Base-by-base conservation (phyloP, 2,888 invertebrate species). In the Cylloceria caligata region DNA sequence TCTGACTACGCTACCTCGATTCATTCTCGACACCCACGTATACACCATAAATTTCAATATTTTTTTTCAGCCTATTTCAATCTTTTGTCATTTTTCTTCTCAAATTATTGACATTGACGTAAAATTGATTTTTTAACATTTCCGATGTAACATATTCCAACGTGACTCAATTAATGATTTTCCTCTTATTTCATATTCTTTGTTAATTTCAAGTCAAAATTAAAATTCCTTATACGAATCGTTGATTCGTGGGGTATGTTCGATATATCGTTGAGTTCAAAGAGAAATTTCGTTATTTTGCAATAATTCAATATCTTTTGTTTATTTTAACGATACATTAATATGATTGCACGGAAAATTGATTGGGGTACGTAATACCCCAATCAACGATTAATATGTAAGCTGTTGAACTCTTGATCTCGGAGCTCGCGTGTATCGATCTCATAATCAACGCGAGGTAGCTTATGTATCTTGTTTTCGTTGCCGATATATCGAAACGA, bases 351-450 rank as follows among this genome's bases (percentile, higher is more conserved):
- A n/a, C n/a, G n/a, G 3, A 30, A 24, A 52, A 49, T 60, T 60
- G 60, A 75, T 60, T 67, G 65, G 73, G 68, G 77, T 68, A 55
- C 49, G 74, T 34, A 30, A 65, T 71, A 36, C 71, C 55, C 36
- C 64, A 45, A 45, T 11, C 2, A 21, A 52, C 2, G 21, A 52
- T 52, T 52, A 52, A 52, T 52, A 52, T 24, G 49, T 24, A 52
- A 21, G 21, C 24, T 1, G 24, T 13, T 52, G 52, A 52, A 52
- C 52, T 24, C 52, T 21, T 21, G 21, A 72, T 68, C 60, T 67
- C 73, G 68, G 52, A 60, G 73, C 64, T 79, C 78, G 78, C 78
- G 79, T 79, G 79, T 68, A 68, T 79, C 79, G 79, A 73, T 79
- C 73, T 45, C 73, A 68, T 73, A 79, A 57, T 75, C 55, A 62